These are phyloP conservation scores for Salticus scenicus DNA, from an alignment of 2,888 invertebrate genomes.

Conservation along the genomic window DNA sequence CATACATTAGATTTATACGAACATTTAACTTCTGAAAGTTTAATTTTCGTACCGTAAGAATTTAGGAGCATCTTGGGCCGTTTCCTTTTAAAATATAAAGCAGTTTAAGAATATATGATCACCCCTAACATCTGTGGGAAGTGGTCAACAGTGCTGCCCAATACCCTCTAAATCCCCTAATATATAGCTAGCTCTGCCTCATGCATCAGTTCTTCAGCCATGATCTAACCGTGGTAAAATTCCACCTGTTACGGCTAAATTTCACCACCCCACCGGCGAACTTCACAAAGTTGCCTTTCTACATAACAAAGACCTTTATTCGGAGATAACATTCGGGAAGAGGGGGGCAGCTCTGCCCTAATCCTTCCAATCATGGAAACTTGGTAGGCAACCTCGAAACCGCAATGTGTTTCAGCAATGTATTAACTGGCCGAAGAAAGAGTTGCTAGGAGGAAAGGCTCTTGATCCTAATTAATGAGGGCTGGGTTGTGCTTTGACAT, in stretches of 20 bases:
- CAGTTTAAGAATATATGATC: not conserved
- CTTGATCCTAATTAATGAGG: constrained; percentile 67
- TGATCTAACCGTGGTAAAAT: constrained; percentile 38
- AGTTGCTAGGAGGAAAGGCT: constrained; percentile 16
- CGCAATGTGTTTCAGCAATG: constrained; percentile 24
- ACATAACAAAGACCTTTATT: constrained; percentile 16
- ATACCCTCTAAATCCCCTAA: not conserved
- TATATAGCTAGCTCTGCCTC: not conserved
- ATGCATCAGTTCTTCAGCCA: not conserved
- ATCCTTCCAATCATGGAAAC: constrained; percentile 22
- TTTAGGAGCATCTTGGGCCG: not conserved
- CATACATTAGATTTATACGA: not conserved
- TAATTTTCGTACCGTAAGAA: not conserved
- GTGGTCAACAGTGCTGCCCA: not conserved
- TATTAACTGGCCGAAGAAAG: constrained; percentile 42
- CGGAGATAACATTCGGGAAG: not conserved
- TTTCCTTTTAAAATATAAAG: not conserved
- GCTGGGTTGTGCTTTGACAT: constrained; percentile 39
- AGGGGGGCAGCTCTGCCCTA: not conserved
- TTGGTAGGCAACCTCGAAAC: not conserved
- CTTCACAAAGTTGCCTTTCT: constrained; percentile 54
- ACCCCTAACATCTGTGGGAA: constrained; percentile 8
- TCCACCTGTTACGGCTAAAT: constrained; percentile 50
- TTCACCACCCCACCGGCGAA: constrained; percentile 54
- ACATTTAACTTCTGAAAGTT: not conserved